A percentile compares a stretch with the other conserved stretches of the same genome.
Evolutionary conservation across 2,888 invertebrate species (phyloP).

Genomic region (Eubasilissa splendida): DNA sequence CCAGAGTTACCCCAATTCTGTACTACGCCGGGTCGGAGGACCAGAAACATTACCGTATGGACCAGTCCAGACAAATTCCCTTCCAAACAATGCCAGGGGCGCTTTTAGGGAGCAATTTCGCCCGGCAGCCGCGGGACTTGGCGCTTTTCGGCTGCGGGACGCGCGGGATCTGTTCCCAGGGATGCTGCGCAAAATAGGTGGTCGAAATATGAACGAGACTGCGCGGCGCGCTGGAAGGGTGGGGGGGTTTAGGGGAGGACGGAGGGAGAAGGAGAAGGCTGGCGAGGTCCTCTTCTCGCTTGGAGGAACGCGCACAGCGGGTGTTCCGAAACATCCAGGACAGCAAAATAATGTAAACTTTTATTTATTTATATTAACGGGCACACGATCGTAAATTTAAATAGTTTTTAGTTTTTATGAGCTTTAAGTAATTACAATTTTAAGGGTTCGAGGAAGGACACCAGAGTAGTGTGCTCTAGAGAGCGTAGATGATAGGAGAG

Average conservation of each 20-base stretch:
- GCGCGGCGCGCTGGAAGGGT: conserved; percentile 67
- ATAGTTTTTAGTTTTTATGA: background rate
- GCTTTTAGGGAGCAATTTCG: conserved; percentile 61
- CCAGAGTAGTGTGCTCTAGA: too few relatives aligned
- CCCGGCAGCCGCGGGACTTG: conserved; percentile 60
- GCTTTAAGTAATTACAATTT: background rate
- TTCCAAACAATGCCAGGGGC: conserved; percentile 55
- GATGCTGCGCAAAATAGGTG: conserved; percentile 76
- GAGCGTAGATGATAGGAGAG: too few relatives aligned
- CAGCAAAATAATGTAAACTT: background rate
- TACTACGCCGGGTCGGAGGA: conserved; percentile 43
- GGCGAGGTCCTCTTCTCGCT: conserved; percentile 18
- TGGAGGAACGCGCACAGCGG: conserved; percentile 38
- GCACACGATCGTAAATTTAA: background rate
- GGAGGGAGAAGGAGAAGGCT: conserved; percentile 60
- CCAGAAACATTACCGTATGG: conserved; percentile 18
- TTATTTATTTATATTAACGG: background rate
- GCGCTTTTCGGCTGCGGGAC: conserved; percentile 69
- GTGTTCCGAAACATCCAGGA: conserved; percentile 25
- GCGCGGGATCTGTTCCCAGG: conserved; percentile 71
- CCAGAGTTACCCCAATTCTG: conserved; percentile 52
- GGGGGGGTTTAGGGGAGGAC: conserved; percentile 60
- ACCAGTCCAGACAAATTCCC: conserved; percentile 61
- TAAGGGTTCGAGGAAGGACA: too few relatives aligned
- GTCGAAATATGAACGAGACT: conserved; percentile 75